Evolutionary conservation across 2,113 vertebrate genomes (phyloP).

Genomic region (Sinosuthora webbiana): DNA sequence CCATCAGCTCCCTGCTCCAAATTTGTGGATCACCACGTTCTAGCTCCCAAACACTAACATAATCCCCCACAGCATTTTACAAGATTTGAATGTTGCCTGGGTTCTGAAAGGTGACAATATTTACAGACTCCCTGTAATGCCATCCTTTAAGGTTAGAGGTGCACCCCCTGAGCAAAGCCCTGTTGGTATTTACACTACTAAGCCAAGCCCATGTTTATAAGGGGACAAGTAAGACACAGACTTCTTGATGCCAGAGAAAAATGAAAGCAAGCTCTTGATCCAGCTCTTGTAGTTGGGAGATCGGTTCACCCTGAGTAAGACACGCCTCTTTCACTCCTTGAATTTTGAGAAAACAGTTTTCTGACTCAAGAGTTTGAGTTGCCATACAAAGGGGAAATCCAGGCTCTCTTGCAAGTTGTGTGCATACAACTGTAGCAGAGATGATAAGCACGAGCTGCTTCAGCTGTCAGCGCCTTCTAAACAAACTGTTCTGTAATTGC

Average conservation of each 20-base stretch:
- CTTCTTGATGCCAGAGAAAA: background rate
- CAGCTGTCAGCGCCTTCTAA: background rate
- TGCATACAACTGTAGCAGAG: background rate
- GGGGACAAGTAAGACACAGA: slow-evolving; percentile 4
- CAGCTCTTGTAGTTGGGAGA: background rate
- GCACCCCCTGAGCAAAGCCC: background rate
- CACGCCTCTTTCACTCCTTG: background rate
- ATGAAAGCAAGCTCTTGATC: background rate
- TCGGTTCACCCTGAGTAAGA: background rate
- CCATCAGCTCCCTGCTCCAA: background rate
- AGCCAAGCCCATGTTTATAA: background rate
- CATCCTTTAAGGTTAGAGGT: background rate
- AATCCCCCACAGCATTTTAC: background rate
- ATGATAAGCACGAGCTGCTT: background rate
- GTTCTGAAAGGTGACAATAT: background rate
- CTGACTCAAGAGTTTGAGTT: background rate
- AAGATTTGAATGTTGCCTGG: background rate
- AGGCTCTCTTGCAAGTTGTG: background rate
- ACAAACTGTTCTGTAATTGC: background rate
- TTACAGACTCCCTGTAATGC: background rate
- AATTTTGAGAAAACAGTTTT: background rate
- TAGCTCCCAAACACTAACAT: background rate
- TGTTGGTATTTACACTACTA: rapidly evolving
- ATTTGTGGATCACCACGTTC: background rate
- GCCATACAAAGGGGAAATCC: background rate